phyloP scores from a whole-genome alignment of 2,113 vertebrate genomes.

The Plestiodon gilberti region DNA sequence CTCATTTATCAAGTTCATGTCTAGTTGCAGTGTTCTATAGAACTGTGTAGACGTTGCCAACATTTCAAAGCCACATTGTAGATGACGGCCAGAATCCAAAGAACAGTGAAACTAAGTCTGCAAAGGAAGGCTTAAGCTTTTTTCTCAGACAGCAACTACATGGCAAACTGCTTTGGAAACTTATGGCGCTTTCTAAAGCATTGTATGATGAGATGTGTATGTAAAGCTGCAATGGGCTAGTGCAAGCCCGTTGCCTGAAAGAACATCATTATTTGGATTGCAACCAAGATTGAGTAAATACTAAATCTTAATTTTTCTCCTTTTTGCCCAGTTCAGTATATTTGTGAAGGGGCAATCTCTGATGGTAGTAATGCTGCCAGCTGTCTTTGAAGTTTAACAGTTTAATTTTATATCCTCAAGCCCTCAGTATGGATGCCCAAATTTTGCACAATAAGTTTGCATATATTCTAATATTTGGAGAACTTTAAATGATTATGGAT shows the following conservation, averaged over 20 bases:
- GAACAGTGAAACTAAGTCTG: background rate
- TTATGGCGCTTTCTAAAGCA: background rate
- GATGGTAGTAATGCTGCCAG: too few species aligned
- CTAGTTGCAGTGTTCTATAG: background rate
- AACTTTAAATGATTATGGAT: too few species aligned
- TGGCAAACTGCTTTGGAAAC: background rate
- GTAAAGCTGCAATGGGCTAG: background rate
- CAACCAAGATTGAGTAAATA: background rate
- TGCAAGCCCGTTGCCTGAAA: background rate
- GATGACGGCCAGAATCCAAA: background rate
- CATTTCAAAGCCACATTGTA: background rate
- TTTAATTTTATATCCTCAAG: too few species aligned
- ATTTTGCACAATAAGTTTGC: too few species aligned
- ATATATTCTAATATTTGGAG: too few species aligned
- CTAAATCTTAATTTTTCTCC: background rate
- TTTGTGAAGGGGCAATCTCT: too few species aligned
- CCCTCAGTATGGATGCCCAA: too few species aligned
- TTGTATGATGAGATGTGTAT: background rate
- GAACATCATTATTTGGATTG: background rate
- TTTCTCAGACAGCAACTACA: background rate
- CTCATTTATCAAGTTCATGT: background rate
- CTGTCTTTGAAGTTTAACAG: too few species aligned
- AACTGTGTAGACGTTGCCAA: background rate
- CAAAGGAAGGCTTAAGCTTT: background rate
- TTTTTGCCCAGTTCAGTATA: too few species aligned